Conservation (phyloP, 2,113 vertebrate genomes). For the Chlorodrepanis virens region DNA sequence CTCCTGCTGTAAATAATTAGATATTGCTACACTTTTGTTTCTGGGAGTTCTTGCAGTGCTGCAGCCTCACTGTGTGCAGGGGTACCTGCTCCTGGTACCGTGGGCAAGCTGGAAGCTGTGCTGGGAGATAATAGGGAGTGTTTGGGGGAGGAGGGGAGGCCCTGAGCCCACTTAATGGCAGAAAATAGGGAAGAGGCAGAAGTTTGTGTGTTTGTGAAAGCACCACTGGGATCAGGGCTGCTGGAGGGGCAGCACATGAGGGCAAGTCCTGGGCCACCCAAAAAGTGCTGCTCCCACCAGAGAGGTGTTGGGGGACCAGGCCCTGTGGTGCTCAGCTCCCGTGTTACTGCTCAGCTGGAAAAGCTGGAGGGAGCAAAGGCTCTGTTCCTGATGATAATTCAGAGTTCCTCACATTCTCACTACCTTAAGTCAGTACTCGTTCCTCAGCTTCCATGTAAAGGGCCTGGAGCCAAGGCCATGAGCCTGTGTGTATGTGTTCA, state of each 20-base stretch:
- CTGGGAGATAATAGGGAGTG: not conserved
- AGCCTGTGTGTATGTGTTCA: conserved; percentile 49
- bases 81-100: not conserved
- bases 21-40: not conserved
- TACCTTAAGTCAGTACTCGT: conserved; percentile 30
- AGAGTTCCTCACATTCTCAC: conserved; percentile 47
- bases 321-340: not conserved
- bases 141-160: not conserved
- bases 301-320: not conserved
- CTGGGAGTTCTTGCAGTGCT: not conserved
- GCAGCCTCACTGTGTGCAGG: not conserved
- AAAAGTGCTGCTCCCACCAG: not conserved
- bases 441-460: conserved; percentile 40
- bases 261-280: not conserved
- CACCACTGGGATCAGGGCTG: fast-evolving
- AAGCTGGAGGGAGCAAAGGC: not conserved
- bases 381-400: not conserved
- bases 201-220: not conserved
- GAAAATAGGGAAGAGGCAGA: not conserved
- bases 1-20: conserved; percentile 16
- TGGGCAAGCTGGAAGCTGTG: not conserved
- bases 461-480: conserved; percentile 43
- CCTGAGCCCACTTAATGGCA: not conserved
- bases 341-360: not conserved
- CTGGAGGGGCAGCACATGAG: not conserved